Evolutionary conservation across 2,797 vertebrate genomes (phyloP), one percentile per base, ranked within the genome.

Genomic region (Sebastes vulpes): DNA sequence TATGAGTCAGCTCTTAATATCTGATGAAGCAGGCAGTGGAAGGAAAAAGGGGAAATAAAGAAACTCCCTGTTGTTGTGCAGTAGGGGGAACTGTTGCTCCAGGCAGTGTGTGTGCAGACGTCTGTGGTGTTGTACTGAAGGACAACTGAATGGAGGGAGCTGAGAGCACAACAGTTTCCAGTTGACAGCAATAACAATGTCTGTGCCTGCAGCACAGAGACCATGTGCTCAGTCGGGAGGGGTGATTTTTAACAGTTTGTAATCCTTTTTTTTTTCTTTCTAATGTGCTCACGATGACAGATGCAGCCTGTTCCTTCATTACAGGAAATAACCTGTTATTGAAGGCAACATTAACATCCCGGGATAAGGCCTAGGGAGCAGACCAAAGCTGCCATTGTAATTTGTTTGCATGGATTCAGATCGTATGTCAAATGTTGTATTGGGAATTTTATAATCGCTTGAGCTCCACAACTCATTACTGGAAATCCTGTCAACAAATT

Each of bases 1-100:
- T 79, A 89, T 94, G 90, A 93, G 89, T 95, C 93, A 94, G 92
- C 91, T 83, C 74, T 75, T 89, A 64, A 35, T 70, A 68, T 86
- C 84, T 76, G 68, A 73, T 77, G 59, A 56, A 65, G 75, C 73
- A 46, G 57, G 35, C 48, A 6, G 18, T 25, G 14, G 46, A 9
- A 29, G 42, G 9, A 8, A 3, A 16, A 6, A 5, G 3, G 7
- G 32, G 11, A 46, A 25, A 29, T 7, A 9, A 9, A 58, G 69
- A 20, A 21, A 14, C 10, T 42, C 6, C 18, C 31, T 38, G 12
- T 18, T n/a, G 5, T 10, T 1, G 28, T 86, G 85, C 95, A 90
- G 90, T 88, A 96, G 96, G 95, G 94, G 95, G 93, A 92, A 83
- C 85, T 96, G 95, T 95, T 86, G 94, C 72, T 94, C 90, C 92